Evolutionary conservation across 2,888 invertebrate species (phyloP), one percentile per base, ranked within the genome.

Genomic region (Acanthosoma haemorrhoidale): DNA sequence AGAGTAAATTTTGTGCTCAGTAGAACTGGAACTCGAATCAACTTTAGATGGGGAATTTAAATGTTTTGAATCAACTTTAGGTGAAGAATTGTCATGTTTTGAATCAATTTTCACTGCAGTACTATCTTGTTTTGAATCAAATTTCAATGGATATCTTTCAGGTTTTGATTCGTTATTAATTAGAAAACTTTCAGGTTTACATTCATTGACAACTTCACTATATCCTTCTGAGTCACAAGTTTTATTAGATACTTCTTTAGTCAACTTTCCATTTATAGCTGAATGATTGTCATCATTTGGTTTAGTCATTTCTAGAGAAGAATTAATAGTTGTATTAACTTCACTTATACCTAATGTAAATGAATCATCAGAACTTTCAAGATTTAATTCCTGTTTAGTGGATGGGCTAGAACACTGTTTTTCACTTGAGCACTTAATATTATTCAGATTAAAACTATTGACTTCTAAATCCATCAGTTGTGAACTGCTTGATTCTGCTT

Each of bases 341-440:
- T 51, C 51, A 51, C 51, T 51, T 13, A 51, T n/a, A 51, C 51
- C 29, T n/a, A 51, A 25, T 51, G 51, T 25, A 51, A 51, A 51
- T n/a, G 51, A 51, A 51, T 51, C 51, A 51, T 51, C 51, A 51
- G 51, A 51, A 51, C 51, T 51, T 51, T 51, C 51, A 25, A 25
- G 25, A 51, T n/a, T 25, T n/a, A 51, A 29, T 25, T 18, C 29
- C n/a, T 51, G 25, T 25, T 51, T 25, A 51, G 25, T 5, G 13
- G 21, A 18, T 25, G 29, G 29, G n/a, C 29, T 25, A 13, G 51
- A 13, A n/a, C 43, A 21, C 3, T 2, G 5, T 5, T 25, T 51
- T n/a, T 51, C 13, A 5, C 21, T 8, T n/a, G 51, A 15, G 1
- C n/a, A 13, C 25, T 51, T 51, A n/a, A n/a, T n/a, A 13, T 51